Evolutionary conservation across 1,140 invertebrate genomes (phyloP).

Genomic region (Solenopsis fugax): DNA sequence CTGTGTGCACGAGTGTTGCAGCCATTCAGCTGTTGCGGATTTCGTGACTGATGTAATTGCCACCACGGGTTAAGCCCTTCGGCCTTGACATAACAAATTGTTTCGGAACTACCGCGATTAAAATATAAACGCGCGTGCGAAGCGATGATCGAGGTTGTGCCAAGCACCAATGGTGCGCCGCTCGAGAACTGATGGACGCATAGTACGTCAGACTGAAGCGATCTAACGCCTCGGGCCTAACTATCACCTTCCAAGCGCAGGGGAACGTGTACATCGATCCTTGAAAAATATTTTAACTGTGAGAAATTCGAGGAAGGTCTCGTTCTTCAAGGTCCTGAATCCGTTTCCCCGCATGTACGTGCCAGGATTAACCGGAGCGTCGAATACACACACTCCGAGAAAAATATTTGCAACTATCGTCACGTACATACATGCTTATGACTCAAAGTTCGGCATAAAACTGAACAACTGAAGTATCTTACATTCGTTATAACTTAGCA

Average conservation of each 20-base stretch:
- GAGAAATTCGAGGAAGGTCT: slow-evolving; percentile 62
- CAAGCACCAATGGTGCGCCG: slow-evolving; percentile 81
- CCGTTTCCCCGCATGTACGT: slow-evolving; percentile 46
- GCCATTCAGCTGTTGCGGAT: slow-evolving; percentile 84
- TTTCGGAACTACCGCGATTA: slow-evolving; percentile 85
- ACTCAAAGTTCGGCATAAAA: not conserved
- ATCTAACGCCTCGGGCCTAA: slow-evolving; percentile 12
- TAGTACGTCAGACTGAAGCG: slow-evolving; percentile 40
- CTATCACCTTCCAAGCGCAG: slow-evolving; percentile 65
- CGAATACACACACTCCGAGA: not conserved
- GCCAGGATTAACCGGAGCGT: slow-evolving; percentile 6
- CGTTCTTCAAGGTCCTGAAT: slow-evolving; percentile 11
- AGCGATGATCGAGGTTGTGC: slow-evolving; percentile 85
- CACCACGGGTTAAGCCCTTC: slow-evolving; percentile 77
- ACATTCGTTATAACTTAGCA: not conserved
- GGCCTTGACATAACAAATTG: slow-evolving; percentile 86
- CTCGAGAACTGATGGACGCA: slow-evolving; percentile 66
- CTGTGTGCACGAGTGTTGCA: slow-evolving; percentile 53
- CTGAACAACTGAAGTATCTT: not conserved
- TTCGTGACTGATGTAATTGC: slow-evolving; percentile 86
- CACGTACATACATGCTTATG: not conserved
- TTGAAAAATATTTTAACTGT: slow-evolving; percentile 63
- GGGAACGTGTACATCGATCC: slow-evolving; percentile 45
- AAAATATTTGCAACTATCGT: slow-evolving; percentile 26
- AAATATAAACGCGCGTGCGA: slow-evolving; percentile 84